Evolutionary conservation across 2,888 invertebrate genomes (phyloP), one percentile per base, ranked within the genome.

Genomic region (Odontocolon sp.): DNA sequence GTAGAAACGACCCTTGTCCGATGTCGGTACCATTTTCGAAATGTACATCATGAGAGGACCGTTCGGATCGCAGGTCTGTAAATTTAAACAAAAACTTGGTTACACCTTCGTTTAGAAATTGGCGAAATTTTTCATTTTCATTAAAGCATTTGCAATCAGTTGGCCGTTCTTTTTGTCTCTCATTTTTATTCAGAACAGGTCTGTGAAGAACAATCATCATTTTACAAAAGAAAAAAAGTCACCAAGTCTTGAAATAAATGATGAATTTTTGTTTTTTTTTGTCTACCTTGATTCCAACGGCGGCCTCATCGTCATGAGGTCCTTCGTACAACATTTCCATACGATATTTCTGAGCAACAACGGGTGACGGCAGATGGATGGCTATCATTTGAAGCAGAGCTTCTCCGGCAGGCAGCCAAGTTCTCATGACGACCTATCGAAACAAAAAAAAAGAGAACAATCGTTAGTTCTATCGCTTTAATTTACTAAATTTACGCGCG

Each of bases 11-110:
- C 99, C 99, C 93, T 99, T 99, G 92, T 99, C 99, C 9, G 98
- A 96, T 11, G 99, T 99, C 83, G 99, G 99, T 91, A 99, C 99
- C 99, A 99, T 99, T 92, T 99, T 99, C 57, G 98, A 98, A 83
- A 99, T 94, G 94, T 99, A 99, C 99, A 99, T 99, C 99, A 99
- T 99, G 73, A 99, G 94, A 11, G 99, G 99, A 45, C 96, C 99
- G 84, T 97, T 96, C 9, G 99, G 96, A 91, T 99, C 98, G 90
- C 99, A 99, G 89, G 90, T 96, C 94, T 96, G 83, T 4, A 89
- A 86, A 73, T 38, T 78, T 36, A 52, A 69, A 9, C 26, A 42
- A 50, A 21, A 23, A 36, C 8, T 9, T 54, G 5, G 1, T 52
- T 23, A 23, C 61, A 33, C 33, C 6, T 52, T 26, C 31, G 11